A percentile compares a stretch with the other conserved stretches of the same genome.
Conservation (phyloP, 2,797 vertebrate species). For the Australoheros facetus region DNA sequence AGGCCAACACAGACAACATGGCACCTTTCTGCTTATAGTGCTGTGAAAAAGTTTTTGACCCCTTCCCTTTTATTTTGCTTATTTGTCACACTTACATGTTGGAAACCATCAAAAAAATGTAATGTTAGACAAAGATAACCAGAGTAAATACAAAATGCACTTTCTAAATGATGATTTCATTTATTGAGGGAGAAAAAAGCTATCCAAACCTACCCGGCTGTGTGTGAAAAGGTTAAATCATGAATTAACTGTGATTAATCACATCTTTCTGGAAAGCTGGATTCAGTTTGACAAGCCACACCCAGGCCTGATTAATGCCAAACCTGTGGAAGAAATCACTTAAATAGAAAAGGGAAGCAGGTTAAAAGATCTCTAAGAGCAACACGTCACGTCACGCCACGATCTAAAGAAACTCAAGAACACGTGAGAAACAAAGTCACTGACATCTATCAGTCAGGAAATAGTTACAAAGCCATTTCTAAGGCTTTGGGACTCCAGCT, state of each 20-base stretch:
- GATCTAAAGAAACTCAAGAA: not conserved
- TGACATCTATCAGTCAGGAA: not conserved
- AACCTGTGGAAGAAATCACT: not conserved
- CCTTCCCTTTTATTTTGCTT: not conserved
- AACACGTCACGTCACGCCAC: too few relatives aligned
- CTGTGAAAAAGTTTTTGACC: not conserved
- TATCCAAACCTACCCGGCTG: not conserved
- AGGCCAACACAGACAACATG: not conserved
- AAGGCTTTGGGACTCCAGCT: not conserved
- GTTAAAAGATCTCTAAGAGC: not conserved
- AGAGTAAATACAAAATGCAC: not conserved
- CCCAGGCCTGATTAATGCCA: not conserved
- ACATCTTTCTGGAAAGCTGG: not conserved
- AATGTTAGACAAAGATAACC: not conserved
- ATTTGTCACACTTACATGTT: not conserved
- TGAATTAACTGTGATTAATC: not conserved
- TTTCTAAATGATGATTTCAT: not conserved
- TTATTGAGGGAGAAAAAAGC: not conserved
- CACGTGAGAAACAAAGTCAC: not conserved
- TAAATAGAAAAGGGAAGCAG: not conserved
- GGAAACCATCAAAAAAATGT: not conserved
- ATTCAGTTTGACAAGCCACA: not conserved
- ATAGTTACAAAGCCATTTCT: too few relatives aligned
- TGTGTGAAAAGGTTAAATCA: not conserved
- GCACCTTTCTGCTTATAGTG: not conserved